phyloP scores from a whole-genome alignment of 2,113 vertebrate genomes.

The Aphyosemion australe region DNA sequence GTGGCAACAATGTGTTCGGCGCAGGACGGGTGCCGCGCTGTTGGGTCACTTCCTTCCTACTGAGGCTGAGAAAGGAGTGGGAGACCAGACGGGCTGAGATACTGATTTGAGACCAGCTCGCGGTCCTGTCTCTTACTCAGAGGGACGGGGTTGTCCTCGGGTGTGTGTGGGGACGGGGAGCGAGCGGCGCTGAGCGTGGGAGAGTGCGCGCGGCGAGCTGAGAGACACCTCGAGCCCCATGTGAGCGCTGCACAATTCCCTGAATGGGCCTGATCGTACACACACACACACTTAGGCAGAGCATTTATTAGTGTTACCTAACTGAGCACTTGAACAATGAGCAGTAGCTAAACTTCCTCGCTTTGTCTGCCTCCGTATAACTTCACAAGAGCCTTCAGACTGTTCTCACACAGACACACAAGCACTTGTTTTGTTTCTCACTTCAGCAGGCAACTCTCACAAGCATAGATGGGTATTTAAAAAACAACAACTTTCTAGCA shows the following conservation, averaged over 20 bases:
- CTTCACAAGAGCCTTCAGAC: constrained; percentile 75
- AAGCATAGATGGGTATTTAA: constrained; percentile 16
- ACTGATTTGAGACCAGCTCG: constrained; percentile 43
- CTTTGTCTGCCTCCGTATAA: constrained; percentile 76
- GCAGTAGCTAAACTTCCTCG: constrained; percentile 79
- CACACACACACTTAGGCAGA: constrained; percentile 43
- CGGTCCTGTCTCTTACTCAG: constrained; percentile 12
- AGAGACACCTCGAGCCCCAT: constrained; percentile 55
- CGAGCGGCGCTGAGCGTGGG: constrained; percentile 51
- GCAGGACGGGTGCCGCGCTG: constrained; percentile 65
- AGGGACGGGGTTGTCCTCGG: constrained; percentile 20
- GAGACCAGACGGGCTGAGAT: constrained; percentile 63
- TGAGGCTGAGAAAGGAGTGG: constrained; percentile 73
- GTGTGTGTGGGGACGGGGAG: constrained; percentile 20
- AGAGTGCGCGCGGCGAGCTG: constrained; percentile 54
- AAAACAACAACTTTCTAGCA: constrained; percentile 2
- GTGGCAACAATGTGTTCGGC: constrained; percentile 76
- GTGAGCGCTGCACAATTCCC: constrained; percentile 40
- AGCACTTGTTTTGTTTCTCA: constrained; percentile 70
- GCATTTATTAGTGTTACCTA: constrained; percentile 75
- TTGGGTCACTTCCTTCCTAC: constrained; percentile 76
- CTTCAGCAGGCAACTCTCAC: constrained; percentile 61
- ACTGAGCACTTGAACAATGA: constrained; percentile 78
- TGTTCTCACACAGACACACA: constrained; percentile 75
- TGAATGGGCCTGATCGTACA: constrained; percentile 49